Percentiles rank a stretch among this genome's conserved stretches.
Conservation (phyloP, 37 sponge, comb jelly and placozoan genomes). For the Diacarnus erythraeanus region DNA sequence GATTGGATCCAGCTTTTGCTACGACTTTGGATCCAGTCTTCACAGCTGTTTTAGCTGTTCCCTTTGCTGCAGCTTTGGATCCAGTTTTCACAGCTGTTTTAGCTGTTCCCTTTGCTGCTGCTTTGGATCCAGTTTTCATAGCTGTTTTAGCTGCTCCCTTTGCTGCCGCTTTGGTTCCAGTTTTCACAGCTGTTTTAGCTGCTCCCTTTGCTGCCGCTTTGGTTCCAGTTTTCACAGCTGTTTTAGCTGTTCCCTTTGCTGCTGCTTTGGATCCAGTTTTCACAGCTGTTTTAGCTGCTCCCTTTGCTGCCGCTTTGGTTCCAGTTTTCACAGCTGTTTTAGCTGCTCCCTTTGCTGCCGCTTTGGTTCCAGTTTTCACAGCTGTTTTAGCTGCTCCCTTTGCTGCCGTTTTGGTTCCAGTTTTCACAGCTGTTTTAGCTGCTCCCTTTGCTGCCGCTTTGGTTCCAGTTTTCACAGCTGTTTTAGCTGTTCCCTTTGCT, state of each 20-base stretch:
- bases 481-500: neutral
- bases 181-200: conserved; percentile 3
- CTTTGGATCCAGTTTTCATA: neutral
- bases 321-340: conserved; percentile 6
- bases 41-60: neutral
- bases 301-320: neutral
- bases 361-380: neutral
- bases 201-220: conserved; percentile 10
- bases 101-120: neutral
- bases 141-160: conserved; percentile 6
- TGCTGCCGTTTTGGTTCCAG: neutral
- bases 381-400: neutral
- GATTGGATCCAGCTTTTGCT: neutral
- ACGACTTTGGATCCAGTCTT: neutral
- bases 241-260: neutral
- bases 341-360: neutral
- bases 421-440: neutral
- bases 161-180: conserved; percentile 2
- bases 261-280: conserved; percentile 11
- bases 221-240: conserved; percentile 4
- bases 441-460: neutral
- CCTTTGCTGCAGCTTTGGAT: neutral
- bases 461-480: neutral
- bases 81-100: conserved; percentile 1
- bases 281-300: neutral